Base-by-base conservation (phyloP, 2,888 invertebrate genomes). In the Nipponacmea schrenckii region DNA sequence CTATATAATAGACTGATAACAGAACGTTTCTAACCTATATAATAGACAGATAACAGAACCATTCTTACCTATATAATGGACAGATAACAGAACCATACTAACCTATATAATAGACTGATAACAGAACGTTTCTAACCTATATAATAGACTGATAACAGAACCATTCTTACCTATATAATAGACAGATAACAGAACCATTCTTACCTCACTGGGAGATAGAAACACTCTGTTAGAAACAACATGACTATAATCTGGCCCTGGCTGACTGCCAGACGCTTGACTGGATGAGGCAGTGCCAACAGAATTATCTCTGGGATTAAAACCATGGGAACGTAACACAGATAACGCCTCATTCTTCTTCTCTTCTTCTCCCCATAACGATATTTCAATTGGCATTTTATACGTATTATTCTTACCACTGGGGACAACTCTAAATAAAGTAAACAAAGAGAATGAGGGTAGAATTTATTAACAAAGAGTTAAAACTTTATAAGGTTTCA, bases 341-440 rank as follows among this genome's bases (percentile, higher is more conserved):
- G 68, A 69, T 12, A 76, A 70, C 5, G 70, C 72, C 7, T 31
- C 63, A 39, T 63, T 65, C 39, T 76, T 77, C 17, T 78, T 71
- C 68, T 79, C 79, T 39, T 74, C 77, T 31, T 72, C 74, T 3
- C 81, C 82, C 80, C 80, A 82, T n/a, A 82, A 67, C 0, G 78
- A 74, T 20, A 82, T 68, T 27, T 81, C 80, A 12, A 81, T 73
- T 0, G 80, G 80, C 77, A 81, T 79, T 15, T 74, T 69, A 71
- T 75, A 81, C 46, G 65, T 65, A 64, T 82, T 81, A 10, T 56
- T 67, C 20, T 72, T 48, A 14, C 82, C 81, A 72, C 71, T 75
- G n/a, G 82, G 82, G 15, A 82, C 80, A 26, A 77, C 67, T 10
- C 82, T 82, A 67, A 20, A 76, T 64, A 46, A 69, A 15, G 12